These are phyloP conservation scores for Pantala flavescens DNA, from an alignment of 1,140 invertebrate species.

Conservation along the genomic window DNA sequence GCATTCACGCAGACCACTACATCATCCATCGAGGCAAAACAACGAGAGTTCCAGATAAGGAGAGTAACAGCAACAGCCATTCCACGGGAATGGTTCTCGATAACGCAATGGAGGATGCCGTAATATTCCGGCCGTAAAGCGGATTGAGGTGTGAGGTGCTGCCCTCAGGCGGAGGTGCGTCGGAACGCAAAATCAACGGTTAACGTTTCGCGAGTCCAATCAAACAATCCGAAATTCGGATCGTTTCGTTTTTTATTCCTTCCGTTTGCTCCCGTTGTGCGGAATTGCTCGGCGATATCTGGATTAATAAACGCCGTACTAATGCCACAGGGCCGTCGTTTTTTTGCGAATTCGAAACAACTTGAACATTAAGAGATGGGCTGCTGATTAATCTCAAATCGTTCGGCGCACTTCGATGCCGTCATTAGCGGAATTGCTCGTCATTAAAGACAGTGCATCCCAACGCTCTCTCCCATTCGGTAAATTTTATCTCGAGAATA, in stretches of 20 bases:
- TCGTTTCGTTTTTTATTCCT: not conserved
- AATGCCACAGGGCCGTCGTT: not conserved
- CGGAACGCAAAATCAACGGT: not conserved
- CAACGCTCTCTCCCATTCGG: too few relatives aligned
- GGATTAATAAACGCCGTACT: not conserved
- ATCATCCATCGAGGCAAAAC: conserved; percentile 2
- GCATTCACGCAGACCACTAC: not conserved
- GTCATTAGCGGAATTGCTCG: too few relatives aligned
- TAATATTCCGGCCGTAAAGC: not conserved
- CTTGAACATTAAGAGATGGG: not conserved
- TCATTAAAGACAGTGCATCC: too few relatives aligned
- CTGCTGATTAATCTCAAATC: not conserved
- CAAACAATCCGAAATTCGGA: not conserved
- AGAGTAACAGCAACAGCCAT: not conserved
- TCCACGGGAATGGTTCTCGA: not conserved
- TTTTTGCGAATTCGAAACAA: not conserved
- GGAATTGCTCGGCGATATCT: not conserved
- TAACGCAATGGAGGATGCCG: conserved; percentile 7
- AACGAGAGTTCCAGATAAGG: not conserved
- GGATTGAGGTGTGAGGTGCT: conserved; percentile 7
- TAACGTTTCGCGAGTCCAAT: not conserved
- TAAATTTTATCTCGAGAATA: too few relatives aligned
- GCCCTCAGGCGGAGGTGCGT: not conserved
- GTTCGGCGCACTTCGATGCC: too few relatives aligned
- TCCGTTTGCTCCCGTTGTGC: not conserved